phyloP scores from a whole-genome alignment of 92 coral and sea anemone species.

The Anthopleura xanthogrammica region DNA sequence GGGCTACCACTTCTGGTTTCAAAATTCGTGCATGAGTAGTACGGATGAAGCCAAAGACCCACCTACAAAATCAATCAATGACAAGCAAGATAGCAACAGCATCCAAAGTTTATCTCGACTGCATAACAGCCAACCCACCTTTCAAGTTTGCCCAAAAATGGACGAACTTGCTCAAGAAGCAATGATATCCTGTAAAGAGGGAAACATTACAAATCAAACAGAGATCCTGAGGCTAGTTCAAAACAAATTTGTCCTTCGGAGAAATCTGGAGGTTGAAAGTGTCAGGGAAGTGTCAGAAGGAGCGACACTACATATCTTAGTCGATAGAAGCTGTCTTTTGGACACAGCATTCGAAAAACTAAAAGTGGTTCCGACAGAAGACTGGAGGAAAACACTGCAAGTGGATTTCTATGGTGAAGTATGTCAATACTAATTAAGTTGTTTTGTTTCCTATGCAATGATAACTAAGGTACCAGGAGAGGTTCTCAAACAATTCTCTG shows the following conservation, averaged over 20 bases:
- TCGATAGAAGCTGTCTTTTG: constrained; percentile 3
- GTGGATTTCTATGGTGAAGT: not conserved
- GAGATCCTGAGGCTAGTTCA: not conserved
- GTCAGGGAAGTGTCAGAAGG: constrained; percentile 10
- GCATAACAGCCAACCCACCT: not conserved
- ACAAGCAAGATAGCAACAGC: no score
- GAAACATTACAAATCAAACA: not conserved
- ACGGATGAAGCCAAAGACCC: no score
- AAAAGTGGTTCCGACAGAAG: not conserved
- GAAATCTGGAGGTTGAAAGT: not conserved
- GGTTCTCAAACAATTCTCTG: no score
- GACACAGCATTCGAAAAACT: constrained; percentile 15
- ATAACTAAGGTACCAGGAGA: no score
- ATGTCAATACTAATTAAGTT: no score
- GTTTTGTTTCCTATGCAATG: no score
- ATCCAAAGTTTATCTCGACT: no score
- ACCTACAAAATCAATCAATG: no score
- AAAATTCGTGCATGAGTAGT: no score
- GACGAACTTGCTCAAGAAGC: not conserved
- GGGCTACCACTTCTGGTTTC: no score
- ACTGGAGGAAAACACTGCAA: not conserved
- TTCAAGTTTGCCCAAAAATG: not conserved
- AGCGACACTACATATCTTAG: constrained; percentile 18
- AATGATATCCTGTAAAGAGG: not conserved
- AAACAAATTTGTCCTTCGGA: not conserved